Conservation (phyloP, 2,797 vertebrate genomes). For the Loris lydekkerianus region DNA sequence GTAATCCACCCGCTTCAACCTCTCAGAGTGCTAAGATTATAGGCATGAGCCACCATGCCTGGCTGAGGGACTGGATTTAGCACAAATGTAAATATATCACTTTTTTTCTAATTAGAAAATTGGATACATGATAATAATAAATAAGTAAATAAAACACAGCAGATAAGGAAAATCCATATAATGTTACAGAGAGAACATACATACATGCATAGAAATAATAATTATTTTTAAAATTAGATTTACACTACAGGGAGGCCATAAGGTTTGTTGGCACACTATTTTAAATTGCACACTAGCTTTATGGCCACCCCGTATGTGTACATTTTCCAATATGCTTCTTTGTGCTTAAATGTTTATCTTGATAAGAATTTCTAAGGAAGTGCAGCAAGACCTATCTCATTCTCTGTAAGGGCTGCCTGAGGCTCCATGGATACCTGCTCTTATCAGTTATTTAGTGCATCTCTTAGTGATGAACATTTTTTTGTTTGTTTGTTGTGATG, state of each 20-base stretch:
- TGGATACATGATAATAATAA: background rate
- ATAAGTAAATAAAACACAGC: background rate
- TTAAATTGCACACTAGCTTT: too few species aligned
- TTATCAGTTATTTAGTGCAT: background rate
- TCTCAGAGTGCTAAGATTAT: too few species aligned
- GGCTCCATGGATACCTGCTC: fast-evolving
- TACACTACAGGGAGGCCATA: too few species aligned
- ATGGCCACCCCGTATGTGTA: background rate
- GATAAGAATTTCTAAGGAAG: background rate
- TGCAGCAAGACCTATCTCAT: background rate
- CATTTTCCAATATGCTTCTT: background rate
- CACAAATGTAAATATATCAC: background rate
- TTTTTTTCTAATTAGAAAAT: background rate
- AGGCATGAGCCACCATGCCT: too few species aligned
- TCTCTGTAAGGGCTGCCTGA: background rate
- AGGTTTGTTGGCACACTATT: too few species aligned
- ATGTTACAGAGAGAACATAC: background rate
- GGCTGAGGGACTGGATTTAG: background rate
- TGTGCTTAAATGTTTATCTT: background rate
- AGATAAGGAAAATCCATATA: background rate
- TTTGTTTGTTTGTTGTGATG: too few species aligned
- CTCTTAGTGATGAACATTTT: background rate
- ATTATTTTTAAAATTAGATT: background rate
- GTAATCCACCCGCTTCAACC: too few species aligned
- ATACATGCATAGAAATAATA: background rate